Evolutionary conservation across 2,113 vertebrate genomes (phyloP), one percentile per base, ranked within the genome.

Genomic region (Hippocampus abdominalis): DNA sequence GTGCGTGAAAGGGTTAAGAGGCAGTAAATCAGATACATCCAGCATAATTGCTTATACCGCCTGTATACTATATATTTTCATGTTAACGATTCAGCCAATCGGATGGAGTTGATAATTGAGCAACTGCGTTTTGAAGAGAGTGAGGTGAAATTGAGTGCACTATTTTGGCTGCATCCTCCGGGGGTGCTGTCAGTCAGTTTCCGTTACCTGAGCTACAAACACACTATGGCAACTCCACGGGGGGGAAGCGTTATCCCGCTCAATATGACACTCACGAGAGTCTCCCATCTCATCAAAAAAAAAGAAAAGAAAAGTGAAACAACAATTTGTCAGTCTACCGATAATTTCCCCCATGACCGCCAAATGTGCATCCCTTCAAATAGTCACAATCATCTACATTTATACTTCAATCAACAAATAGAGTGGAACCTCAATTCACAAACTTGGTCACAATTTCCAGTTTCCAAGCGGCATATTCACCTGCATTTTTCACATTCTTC

Each of bases 31-130:
- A 48, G 51, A 80, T 61, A 16, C 49, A 60, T 63, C 72, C 77
- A 68, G 57, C 44, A 51, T 40, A 63, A 63, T 32, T 56, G 49
- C 29, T 64, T 70, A 70, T 4, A 48, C 71, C 74, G 65, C 60
- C 81, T 77, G 81, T 76, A 65, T 75, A 65, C 79, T 70, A 71
- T 64, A 63, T 21, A 36, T 8, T 69, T 29, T 71, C 67, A 10
- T 77, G 70, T 78, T 76, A 25, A 56, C 10, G 23, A 56, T 23
- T 25, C 11, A 21, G 23, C 25, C 23, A 25, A 23, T 56, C 1
- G 10, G 11, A 12, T 12, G n/a, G 53, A 56, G 53, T 25, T 56
- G 53, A 25, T 56, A 11, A 56, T 13, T 23, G 54, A 27, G 13
- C 27, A 25, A 25, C 27, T 57, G 54, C 27, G 54, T 57, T 57